phyloP scores from a whole-genome alignment of 2,888 invertebrate species.

The Cosmopolites sordidus region DNA sequence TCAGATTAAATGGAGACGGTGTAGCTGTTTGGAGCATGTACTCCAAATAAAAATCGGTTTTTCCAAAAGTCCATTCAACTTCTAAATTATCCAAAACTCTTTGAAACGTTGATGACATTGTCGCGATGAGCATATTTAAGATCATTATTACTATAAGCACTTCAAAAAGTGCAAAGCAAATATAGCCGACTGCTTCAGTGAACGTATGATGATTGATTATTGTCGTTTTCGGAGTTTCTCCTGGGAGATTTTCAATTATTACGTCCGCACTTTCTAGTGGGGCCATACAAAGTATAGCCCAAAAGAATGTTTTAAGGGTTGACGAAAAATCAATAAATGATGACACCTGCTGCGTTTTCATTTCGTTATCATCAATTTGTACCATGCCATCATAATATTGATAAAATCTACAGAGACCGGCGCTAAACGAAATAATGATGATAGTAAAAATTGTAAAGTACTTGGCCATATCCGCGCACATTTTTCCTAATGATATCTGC shows the following conservation, averaged over 20 bases:
- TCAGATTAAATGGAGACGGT: slow-evolving; percentile 68
- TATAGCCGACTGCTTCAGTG: slow-evolving; percentile 64
- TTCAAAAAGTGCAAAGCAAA: slow-evolving; percentile 64
- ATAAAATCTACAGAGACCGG: slow-evolving; percentile 59
- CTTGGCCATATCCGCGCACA: slow-evolving; percentile 62
- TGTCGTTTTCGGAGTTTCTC: slow-evolving; percentile 48
- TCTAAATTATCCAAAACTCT: slow-evolving; percentile 64
- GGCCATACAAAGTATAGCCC: slow-evolving; percentile 67
- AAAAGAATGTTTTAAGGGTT: slow-evolving; percentile 63
- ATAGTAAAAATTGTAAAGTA: slow-evolving; percentile 60
- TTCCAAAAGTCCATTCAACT: slow-evolving; percentile 73
- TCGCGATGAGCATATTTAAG: slow-evolving; percentile 75
- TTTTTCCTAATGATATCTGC: slow-evolving; percentile 63
- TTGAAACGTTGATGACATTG: slow-evolving; percentile 73
- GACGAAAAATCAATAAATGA: slow-evolving; percentile 58
- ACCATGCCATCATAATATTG: slow-evolving; percentile 59
- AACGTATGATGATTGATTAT: slow-evolving; percentile 56
- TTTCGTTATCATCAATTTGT: slow-evolving; percentile 50
- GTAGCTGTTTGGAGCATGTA: slow-evolving; percentile 67
- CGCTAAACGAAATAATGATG: slow-evolving; percentile 57
- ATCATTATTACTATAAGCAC: slow-evolving; percentile 68
- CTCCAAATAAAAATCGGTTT: slow-evolving; percentile 68
- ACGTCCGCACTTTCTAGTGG: slow-evolving; percentile 62
- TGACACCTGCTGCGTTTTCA: slow-evolving; percentile 55
- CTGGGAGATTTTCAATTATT: slow-evolving; percentile 58